phyloP scores from a whole-genome alignment of 2,113 vertebrate species.

The Elephas maximus region DNA sequence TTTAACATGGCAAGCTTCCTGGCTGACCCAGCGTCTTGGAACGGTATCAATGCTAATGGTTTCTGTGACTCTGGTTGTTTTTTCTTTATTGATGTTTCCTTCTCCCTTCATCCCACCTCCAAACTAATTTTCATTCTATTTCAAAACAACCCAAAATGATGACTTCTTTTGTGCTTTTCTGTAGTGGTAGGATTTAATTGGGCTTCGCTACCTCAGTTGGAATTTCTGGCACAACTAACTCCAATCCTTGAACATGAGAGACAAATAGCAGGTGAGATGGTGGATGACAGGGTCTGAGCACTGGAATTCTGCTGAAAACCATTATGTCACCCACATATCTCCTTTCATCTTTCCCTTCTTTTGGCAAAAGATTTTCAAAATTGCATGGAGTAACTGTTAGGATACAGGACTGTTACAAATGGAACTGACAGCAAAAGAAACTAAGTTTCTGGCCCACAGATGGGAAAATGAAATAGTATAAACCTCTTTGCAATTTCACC shows the following conservation, averaged over 20 bases:
- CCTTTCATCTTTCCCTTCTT: not conserved
- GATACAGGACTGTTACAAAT: not conserved
- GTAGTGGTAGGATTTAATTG: constrained; percentile 82
- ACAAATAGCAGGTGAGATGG: constrained; percentile 74
- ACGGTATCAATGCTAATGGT: constrained; percentile 84
- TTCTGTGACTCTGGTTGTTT: constrained; percentile 79
- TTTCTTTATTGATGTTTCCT: constrained; percentile 84
- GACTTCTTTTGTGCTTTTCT: constrained; percentile 86
- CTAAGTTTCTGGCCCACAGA: not conserved
- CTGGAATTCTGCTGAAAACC: not conserved
- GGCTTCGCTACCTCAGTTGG: constrained; percentile 79
- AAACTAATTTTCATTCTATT: constrained; percentile 84
- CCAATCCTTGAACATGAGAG: constrained; percentile 77
- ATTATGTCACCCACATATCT: not conserved
- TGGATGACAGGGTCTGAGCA: not conserved
- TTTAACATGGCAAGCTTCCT: constrained; percentile 70
- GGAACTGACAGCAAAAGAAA: not conserved
- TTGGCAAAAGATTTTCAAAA: not conserved
- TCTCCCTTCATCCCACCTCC: constrained; percentile 61
- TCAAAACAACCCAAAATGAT: constrained; percentile 80
- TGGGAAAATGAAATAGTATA: not conserved
- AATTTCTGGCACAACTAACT: constrained; percentile 82
- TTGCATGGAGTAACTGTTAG: not conserved
- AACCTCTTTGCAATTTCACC: not conserved
- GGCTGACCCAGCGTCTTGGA: constrained; percentile 66